A percentile compares a stretch with the other conserved stretches of the same genome.
Evolutionary conservation across 2,888 invertebrate genomes (phyloP).

Genomic region (Standfussiana lucernea): DNA sequence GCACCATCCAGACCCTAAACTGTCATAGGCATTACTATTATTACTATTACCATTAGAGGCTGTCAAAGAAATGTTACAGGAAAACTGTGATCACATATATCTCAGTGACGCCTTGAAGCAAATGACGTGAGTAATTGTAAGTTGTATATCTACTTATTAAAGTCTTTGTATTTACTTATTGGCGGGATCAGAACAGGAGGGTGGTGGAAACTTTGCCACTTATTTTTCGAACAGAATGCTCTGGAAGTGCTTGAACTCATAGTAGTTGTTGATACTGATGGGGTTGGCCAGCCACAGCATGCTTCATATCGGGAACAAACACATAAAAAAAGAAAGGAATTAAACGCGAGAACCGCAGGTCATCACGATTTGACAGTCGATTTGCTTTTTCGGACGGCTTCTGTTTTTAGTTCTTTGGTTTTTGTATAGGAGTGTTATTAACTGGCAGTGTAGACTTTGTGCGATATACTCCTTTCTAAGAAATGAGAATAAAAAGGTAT

Average conservation of each 20-base stretch:
- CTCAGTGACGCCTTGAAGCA: neutral
- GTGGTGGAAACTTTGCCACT: slow-evolving; percentile 33
- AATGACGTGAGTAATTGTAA: neutral
- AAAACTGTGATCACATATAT: neutral
- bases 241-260: slow-evolving; percentile 80
- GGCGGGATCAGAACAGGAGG: slow-evolving; percentile 40
- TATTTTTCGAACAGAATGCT: slow-evolving; percentile 71
- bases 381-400: slow-evolving; percentile 15
- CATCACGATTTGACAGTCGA: slow-evolving; percentile 15
- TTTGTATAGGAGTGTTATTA: neutral
- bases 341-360: neutral
- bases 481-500: neutral
- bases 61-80: neutral
- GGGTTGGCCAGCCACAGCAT: slow-evolving; percentile 76
- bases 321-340: slow-evolving; percentile 18
- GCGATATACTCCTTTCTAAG: slow-evolving; percentile 2
- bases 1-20: neutral
- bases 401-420: slow-evolving; percentile 22
- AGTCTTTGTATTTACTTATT: slow-evolving; percentile 31
- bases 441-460: neutral
- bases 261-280: slow-evolving; percentile 79
- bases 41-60: neutral
- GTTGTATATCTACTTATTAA: neutral
- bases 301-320: slow-evolving; percentile 38
- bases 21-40: neutral